Evolutionary conservation across 2,888 invertebrate species (phyloP).

Genomic region (Rhagophthalmus giganteus): DNA sequence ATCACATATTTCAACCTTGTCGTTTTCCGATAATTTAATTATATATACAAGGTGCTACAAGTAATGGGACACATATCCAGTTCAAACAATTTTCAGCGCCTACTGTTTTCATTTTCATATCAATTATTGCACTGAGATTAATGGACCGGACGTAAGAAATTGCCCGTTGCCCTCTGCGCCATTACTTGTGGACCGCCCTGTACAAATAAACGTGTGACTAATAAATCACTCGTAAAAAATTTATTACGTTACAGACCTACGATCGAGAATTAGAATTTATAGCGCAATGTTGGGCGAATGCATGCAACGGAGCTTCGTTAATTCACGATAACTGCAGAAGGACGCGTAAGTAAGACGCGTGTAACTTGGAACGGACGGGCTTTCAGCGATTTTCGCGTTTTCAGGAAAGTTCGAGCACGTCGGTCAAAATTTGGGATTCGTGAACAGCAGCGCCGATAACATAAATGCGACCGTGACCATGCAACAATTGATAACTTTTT

Average conservation of each 20-base stretch:
- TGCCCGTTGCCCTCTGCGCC: too few species aligned
- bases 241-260: constrained; percentile 45
- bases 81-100: not conserved
- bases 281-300: constrained; percentile 53
- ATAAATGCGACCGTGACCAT: constrained; percentile 40
- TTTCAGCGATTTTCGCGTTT: constrained; percentile 2
- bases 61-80: not conserved
- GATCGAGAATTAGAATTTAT: constrained; percentile 50
- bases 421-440: constrained; percentile 50
- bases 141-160: too few species aligned
- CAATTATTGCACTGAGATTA: too few species aligned
- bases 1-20: too few species aligned
- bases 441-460: constrained; percentile 41
- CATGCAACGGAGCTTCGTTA: constrained; percentile 46
- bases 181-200: too few species aligned
- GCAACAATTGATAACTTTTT: constrained; percentile 43
- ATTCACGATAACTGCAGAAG: constrained; percentile 48
- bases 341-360: constrained; percentile 42
- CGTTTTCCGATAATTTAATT: not conserved
- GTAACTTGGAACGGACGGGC: not conserved
- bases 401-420: constrained; percentile 42
- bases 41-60: not conserved
- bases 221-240: too few species aligned
- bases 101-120: too few species aligned
- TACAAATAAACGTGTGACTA: too few species aligned